Evolutionary conservation across 92 coral and sea anemone species (phyloP).

Genomic region (Chrysogorgia sp.): DNA sequence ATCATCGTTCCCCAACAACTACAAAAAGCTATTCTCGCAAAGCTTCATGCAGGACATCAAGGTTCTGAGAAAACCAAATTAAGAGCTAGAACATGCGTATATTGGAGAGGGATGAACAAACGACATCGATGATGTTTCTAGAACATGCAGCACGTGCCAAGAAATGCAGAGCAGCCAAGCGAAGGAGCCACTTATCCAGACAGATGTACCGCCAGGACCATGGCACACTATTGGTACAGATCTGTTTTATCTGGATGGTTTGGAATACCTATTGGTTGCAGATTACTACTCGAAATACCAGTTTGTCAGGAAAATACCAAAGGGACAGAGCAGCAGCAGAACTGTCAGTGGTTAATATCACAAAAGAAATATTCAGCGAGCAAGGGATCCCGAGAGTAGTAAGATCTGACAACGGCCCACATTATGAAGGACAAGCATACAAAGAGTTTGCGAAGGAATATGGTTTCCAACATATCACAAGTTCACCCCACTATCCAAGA

Average conservation of each 20-base stretch:
- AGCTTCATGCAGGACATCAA: slow-evolving; percentile 46
- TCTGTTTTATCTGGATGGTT: slow-evolving; percentile 43
- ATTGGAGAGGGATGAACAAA: slow-evolving; percentile 61
- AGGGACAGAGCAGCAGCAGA: slow-evolving; percentile 33
- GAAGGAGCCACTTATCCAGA: slow-evolving; percentile 39
- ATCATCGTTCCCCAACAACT: slow-evolving; percentile 41
- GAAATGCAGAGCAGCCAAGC: slow-evolving; percentile 46
- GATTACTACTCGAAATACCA: slow-evolving; percentile 54
- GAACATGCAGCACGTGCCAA: slow-evolving; percentile 44
- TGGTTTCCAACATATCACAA: too few species aligned
- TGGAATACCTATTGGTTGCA: slow-evolving; percentile 50
- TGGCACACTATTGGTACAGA: too few species aligned
- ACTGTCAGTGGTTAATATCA: not conserved
- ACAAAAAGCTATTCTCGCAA: slow-evolving; percentile 41
- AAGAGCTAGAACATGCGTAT: slow-evolving; percentile 59
- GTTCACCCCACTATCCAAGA: slow-evolving; percentile 40
- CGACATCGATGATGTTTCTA: slow-evolving; percentile 57
- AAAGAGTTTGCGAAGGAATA: slow-evolving; percentile 47
- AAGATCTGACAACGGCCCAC: slow-evolving; percentile 49
- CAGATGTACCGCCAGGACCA: too few species aligned
- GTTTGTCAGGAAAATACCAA: slow-evolving; percentile 40
- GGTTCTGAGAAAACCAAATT: slow-evolving; percentile 63
- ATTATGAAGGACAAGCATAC: slow-evolving; percentile 29
- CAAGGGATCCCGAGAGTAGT: slow-evolving; percentile 36
- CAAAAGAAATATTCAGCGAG: slow-evolving; percentile 26